Conservation (phyloP, 2,888 invertebrate species). For the Dioctria rufipes region DNA sequence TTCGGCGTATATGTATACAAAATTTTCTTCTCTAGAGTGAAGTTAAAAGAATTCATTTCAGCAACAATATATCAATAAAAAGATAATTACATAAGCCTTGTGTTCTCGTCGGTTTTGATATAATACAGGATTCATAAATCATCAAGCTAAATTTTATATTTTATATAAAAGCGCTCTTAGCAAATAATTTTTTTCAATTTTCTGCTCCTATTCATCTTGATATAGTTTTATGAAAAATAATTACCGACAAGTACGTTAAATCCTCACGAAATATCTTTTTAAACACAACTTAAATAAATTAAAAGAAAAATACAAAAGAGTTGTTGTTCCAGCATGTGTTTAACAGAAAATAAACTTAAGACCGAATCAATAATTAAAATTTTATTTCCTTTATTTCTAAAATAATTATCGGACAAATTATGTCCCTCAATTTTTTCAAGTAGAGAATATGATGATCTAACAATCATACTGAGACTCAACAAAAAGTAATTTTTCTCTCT, state of each 20-base stretch:
- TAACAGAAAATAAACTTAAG: neutral
- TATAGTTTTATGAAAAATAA: conserved; percentile 40
- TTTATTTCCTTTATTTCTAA: conserved; percentile 2
- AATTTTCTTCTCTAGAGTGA: conserved; percentile 48
- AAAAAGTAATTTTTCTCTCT: conserved; percentile 27
- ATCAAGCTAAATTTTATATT: conserved; percentile 52
- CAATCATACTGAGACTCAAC: conserved; percentile 44
- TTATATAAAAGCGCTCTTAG: conserved; percentile 52
- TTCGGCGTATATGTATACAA: conserved; percentile 50
- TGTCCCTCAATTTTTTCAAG: neutral
- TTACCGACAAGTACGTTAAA: conserved; percentile 46
- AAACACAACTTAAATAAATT: conserved; percentile 40
- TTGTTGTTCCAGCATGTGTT: conserved; percentile 14
- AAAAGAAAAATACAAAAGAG: conserved; percentile 29
- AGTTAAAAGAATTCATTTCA: conserved; percentile 35
- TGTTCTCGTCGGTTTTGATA: conserved; percentile 44
- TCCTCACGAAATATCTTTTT: conserved; percentile 15
- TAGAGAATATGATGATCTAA: conserved; percentile 27
- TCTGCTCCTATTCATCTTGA: conserved; percentile 50
- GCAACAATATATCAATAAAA: conserved; percentile 27
- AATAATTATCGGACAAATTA: neutral
- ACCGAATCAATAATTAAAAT: conserved; percentile 9
- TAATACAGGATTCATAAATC: conserved; percentile 52
- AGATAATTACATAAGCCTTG: conserved; percentile 50
- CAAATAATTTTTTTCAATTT: conserved; percentile 50